phyloP scores from a whole-genome alignment of 2,888 invertebrate species.

The Gymnocheta viridis region DNA sequence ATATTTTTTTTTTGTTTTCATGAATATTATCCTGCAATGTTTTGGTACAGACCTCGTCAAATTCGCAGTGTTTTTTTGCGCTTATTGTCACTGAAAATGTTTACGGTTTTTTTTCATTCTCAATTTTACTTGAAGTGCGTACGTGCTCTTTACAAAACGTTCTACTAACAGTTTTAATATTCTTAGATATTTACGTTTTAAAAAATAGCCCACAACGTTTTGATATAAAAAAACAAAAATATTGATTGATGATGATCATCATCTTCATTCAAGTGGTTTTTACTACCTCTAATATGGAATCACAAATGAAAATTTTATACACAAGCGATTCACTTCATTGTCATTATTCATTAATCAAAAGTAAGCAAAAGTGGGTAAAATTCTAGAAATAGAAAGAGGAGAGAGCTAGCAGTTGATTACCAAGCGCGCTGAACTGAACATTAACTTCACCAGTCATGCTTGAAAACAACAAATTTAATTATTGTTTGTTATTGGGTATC shows the following conservation, averaged over 20 bases:
- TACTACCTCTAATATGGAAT: constrained; percentile 30
- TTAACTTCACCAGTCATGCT: constrained; percentile 23
- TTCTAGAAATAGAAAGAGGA: background rate
- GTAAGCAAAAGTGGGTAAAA: background rate
- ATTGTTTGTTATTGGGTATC: background rate
- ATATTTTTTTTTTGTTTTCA: background rate
- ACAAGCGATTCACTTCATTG: constrained; percentile 8
- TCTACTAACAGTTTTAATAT: constrained; percentile 48
- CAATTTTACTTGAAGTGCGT: constrained; percentile 34
- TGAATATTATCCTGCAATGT: background rate
- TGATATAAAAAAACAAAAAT: background rate
- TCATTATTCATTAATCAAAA: constrained; percentile 16
- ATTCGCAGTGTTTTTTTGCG: background rate
- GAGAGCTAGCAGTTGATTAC: background rate
- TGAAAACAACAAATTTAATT: constrained; percentile 43
- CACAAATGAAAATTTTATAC: constrained; percentile 36
- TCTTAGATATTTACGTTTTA: constrained; percentile 45
- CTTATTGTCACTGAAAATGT: constrained; percentile 6
- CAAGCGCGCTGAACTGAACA: background rate
- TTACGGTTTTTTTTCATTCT: constrained; percentile 13
- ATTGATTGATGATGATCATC: constrained; percentile 56
- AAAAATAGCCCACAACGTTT: constrained; percentile 7
- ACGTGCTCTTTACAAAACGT: constrained; percentile 49
- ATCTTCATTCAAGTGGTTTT: constrained; percentile 2
- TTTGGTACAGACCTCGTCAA: background rate